Percentiles rank a stretch among this genome's conserved stretches.
These are phyloP conservation scores for Palythoa grandiflora DNA, from an alignment of 92 coral and sea anemone species.

Conservation along the genomic window DNA sequence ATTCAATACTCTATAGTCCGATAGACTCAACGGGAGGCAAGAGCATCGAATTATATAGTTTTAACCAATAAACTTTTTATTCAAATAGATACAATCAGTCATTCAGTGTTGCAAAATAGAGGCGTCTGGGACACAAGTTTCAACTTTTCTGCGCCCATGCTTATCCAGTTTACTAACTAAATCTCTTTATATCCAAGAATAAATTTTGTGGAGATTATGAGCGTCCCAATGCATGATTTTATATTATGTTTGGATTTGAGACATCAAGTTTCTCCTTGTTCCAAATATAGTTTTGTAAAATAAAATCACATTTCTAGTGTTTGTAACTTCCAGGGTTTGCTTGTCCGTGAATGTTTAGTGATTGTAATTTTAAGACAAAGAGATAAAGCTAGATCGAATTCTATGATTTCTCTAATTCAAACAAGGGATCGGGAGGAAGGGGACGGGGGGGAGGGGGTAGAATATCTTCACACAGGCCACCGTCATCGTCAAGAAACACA, in stretches of 20 bases:
- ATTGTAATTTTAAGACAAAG: slow-evolving; percentile 5
- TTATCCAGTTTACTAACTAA: slow-evolving; percentile 9
- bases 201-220: slow-evolving; percentile 6
- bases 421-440: slow-evolving; percentile 19
- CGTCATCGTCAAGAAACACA: neutral
- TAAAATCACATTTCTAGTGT: slow-evolving; percentile 9
- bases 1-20: slow-evolving; percentile 1
- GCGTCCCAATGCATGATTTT: slow-evolving; percentile 1
- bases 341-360: slow-evolving; percentile 6
- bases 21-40: slow-evolving; percentile 10
- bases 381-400: slow-evolving; percentile 14
- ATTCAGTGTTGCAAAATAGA: slow-evolving; percentile 12
- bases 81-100: slow-evolving; percentile 11
- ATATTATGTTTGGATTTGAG: neutral
- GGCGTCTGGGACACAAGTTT: neutral
- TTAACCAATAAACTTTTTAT: neutral
- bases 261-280: neutral
- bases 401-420: slow-evolving; percentile 8
- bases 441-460: neutral
- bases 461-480: slow-evolving; percentile 27
- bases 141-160: neutral
- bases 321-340: slow-evolving; percentile 13
- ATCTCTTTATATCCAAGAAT: slow-evolving; percentile 6
- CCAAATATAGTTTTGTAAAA: slow-evolving; percentile 9
- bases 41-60: slow-evolving; percentile 9